Evolutionary conservation across 2,888 invertebrate species (phyloP).

Genomic region (Selenia dentaria): DNA sequence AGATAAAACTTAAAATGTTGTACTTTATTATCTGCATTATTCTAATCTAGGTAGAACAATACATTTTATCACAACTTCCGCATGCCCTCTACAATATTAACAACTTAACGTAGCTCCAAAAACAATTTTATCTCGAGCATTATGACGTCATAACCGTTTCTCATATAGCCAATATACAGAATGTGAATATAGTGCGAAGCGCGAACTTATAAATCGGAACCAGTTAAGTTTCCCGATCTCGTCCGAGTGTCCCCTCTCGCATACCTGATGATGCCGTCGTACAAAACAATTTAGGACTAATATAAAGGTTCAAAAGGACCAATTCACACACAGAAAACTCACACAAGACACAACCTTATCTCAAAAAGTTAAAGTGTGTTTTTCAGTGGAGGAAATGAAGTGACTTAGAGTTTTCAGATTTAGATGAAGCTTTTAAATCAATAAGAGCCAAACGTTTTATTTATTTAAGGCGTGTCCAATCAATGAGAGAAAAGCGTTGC

Average conservation of each 20-base stretch:
- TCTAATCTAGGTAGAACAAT: too few relatives aligned
- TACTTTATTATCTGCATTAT: too few relatives aligned
- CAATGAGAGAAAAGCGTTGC: too few relatives aligned
- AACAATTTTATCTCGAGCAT: not conserved
- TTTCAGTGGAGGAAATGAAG: not conserved
- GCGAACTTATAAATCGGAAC: constrained; percentile 35
- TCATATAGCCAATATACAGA: not conserved
- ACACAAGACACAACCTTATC: not conserved
- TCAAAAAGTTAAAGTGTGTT: not conserved
- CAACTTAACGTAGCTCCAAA: not conserved
- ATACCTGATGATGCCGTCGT: constrained; percentile 50
- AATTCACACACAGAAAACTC: not conserved
- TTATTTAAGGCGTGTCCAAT: not conserved
- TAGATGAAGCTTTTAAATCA: constrained; percentile 7
- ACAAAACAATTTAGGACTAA: constrained; percentile 47
- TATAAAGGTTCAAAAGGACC: constrained; percentile 26
- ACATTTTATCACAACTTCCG: too few relatives aligned
- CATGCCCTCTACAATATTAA: too few relatives aligned
- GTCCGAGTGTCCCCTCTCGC: constrained; percentile 36
- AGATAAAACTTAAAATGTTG: too few relatives aligned
- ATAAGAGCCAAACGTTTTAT: constrained; percentile 13
- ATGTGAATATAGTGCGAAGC: not conserved
- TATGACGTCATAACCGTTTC: not conserved
- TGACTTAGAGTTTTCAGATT: constrained; percentile 2
- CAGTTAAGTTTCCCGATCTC: constrained; percentile 42